Evolutionary conservation across 2,113 vertebrate genomes (phyloP), one percentile per base, ranked within the genome.

Genomic region (Atractosteus spatula): DNA sequence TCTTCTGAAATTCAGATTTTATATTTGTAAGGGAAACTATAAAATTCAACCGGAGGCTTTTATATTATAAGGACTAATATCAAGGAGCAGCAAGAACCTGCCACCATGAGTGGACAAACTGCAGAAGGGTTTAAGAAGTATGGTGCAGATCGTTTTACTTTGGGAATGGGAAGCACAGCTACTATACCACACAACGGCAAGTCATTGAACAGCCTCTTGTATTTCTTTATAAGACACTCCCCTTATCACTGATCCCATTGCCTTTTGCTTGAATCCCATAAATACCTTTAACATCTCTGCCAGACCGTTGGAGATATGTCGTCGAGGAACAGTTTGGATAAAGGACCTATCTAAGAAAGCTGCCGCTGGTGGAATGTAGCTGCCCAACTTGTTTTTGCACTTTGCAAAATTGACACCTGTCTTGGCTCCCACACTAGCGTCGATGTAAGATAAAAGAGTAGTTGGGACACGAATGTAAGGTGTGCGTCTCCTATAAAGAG

Each of bases 231-330:
- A n/a, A 41, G 3, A 47, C 29, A 73, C 64, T 29, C 29, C 29
- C 29, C 29, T 29, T 29, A 29, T 29, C 29, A 44, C 45, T 5
- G 17, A 41, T 13, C 64, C 42, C 16, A 13, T 51, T 44, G 51
- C 47, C 57, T 57, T 2, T 44, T 3, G 4, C 66, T 29, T 29
- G 29, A 29, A 29, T 29, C 29, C 29, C 29, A 29, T 29, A 29
- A 29, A 0, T 83, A 94, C 94, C 91, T 94, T 95, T 51, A 95
- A 67, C 79, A 95, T 94, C 74, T 95, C 94, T 16, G 91, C 93
- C 2, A 94, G 83, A 7, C 94, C 92, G 0, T 94, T 94, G 69
- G 93, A 92, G 76, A 94, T 92, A 68, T 93, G 93, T 8, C 89
- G 77, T n/a, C 90, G 85, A 2, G 91, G 89, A 68, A 93, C 71